Base-by-base conservation (phyloP, 2,113 vertebrate genomes). In the pig (Sus scrofa) region DNA sequence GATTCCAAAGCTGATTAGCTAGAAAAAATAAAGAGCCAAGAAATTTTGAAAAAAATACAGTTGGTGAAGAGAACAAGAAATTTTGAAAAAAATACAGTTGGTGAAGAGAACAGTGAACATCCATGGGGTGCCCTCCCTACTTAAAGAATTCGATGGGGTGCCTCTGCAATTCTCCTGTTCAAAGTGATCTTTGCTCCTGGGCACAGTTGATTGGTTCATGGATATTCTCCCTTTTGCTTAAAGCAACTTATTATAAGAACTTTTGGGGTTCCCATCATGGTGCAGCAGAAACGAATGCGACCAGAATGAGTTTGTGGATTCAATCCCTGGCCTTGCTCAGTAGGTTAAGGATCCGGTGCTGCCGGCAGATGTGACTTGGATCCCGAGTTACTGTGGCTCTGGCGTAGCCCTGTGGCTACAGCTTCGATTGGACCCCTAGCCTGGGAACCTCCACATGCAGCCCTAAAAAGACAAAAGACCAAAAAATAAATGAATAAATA, bases 1-100 rank as follows among this genome's bases (percentile, higher is more conserved):
- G 44, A 85, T 96, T 94, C 32, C 94, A 96, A 63, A 89, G 22
- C 82, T 91, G 62, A 93, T 97, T 89, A 78, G 67, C 87, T 86
- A 93, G 77, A 83, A 96, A 93, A 95, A 94, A 88, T 82, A 81
- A 78, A 86, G 30, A 92, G 26, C 19, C n/a, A 92, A 77, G 85
- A 91, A 62, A 81, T 56, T 71, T 86, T 75, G 24, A 32, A n/a
- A 65, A 86, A 74, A 81, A 86, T 39, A 81, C 88, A 75, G 62
- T 13, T 63, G 22, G 52, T 63, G n/a, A n/a, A n/a, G n/a, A n/a
- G n/a, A n/a, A n/a, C n/a, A 92, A 77, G 85, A 91, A 62, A 81
- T 56, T 71, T 86, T 75, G 24, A 32, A n/a, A 65, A 86, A 74
- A 81, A 86, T 39, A 81, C 88, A 75, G 62, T 13, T 63, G 22